Evolutionary conservation across 2,113 vertebrate genomes (phyloP).

Genomic region (Pollachius pollachius): DNA sequence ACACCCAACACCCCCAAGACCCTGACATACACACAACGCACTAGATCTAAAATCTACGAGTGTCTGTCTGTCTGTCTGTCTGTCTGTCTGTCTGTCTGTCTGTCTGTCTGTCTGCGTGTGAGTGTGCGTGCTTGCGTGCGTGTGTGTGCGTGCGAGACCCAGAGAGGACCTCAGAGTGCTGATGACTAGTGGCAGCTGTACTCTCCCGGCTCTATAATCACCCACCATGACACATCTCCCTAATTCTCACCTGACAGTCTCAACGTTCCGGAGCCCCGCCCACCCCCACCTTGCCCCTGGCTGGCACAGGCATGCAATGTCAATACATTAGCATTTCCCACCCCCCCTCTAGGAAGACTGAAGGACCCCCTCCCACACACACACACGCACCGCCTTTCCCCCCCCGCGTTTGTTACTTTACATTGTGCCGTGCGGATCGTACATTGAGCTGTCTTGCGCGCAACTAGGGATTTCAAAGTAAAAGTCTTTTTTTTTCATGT

Average conservation of each 20-base stretch:
- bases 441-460: no score
- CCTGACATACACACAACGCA: background rate
- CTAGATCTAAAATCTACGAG: background rate
- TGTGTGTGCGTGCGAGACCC: no score
- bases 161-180: slow-evolving; percentile 22
- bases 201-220: slow-evolving; percentile 56
- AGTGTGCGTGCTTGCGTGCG: no score
- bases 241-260: slow-evolving; percentile 57
- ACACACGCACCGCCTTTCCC: no score
- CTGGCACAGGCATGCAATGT: slow-evolving; percentile 62
- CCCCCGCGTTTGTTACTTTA: no score
- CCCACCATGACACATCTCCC: slow-evolving; percentile 49
- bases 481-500: no score
- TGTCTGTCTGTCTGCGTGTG: no score
- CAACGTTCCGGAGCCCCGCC: slow-evolving; percentile 41
- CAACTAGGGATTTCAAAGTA: no score
- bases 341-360: slow-evolving; percentile 17
- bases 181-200: slow-evolving; percentile 43
- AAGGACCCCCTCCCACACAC: background rate
- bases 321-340: slow-evolving; percentile 63
- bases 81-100: background rate
- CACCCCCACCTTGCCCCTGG: background rate
- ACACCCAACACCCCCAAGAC: no score
- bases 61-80: background rate
- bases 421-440: no score